Evolutionary conservation across 2,797 vertebrate species (phyloP).

Genomic region (Oryzias dopingdopingensis): DNA sequence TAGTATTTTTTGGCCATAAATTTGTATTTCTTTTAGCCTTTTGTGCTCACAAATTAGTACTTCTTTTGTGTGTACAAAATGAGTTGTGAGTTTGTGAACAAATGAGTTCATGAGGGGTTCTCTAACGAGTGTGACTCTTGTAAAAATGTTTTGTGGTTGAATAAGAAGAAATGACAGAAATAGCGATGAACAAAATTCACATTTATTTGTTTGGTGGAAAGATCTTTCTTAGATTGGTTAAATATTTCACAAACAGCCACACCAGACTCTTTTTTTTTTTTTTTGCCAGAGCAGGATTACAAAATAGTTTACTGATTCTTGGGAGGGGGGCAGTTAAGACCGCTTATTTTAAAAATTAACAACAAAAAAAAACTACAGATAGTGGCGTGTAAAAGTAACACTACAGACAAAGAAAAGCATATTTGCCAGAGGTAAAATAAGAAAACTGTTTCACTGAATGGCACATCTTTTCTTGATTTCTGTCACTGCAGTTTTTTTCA

Average conservation of each 20-base stretch:
- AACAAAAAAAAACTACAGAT: slow-evolving; percentile 19
- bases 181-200: slow-evolving; percentile 44
- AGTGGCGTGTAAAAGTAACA: slow-evolving; percentile 5
- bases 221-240: slow-evolving; percentile 48
- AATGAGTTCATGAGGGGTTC: too few relatives aligned
- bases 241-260: slow-evolving; percentile 57
- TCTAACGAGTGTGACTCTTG: too few relatives aligned
- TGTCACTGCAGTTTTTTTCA: too few relatives aligned
- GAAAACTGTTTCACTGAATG: slow-evolving; percentile 17
- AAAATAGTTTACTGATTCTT: slow-evolving; percentile 39
- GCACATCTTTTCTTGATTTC: slow-evolving; percentile 16
- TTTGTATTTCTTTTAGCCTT: too few relatives aligned
- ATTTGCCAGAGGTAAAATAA: slow-evolving; percentile 1
- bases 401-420: not conserved
- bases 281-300: slow-evolving; percentile 29
- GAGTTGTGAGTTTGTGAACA: too few relatives aligned
- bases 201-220: slow-evolving; percentile 64
- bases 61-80: too few relatives aligned
- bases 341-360: slow-evolving; percentile 9
- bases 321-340: slow-evolving; percentile 6
- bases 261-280: slow-evolving; percentile 19
- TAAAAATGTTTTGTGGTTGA: too few relatives aligned
- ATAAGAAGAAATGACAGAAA: not conserved
- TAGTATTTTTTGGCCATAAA: too few relatives aligned
- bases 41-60: too few relatives aligned